Evolutionary conservation across 1,140 invertebrate species (phyloP), one percentile per base, ranked within the genome.

Genomic region (Aporrectodea caliginosa): DNA sequence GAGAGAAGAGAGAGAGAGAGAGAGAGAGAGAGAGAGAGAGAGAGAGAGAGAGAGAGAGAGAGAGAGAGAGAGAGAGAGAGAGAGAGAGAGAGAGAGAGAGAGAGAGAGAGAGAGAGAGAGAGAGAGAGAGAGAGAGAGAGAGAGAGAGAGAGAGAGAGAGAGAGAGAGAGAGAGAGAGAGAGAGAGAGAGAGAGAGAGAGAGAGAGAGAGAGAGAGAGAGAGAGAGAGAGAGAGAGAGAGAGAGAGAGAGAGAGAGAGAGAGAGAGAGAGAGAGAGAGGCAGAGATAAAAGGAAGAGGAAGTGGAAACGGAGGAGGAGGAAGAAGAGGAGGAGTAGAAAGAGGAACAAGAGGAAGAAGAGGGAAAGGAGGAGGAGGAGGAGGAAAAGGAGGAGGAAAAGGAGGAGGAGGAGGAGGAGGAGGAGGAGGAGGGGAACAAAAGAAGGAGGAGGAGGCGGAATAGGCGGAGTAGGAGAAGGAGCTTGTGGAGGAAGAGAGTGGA

Each of bases 151-250:
- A n/a, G n/a, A n/a, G n/a, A n/a, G n/a, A n/a, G n/a, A n/a, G n/a
- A n/a, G n/a, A n/a, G n/a, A n/a, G n/a, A n/a, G n/a, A n/a, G n/a
- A n/a, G n/a, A n/a, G n/a, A n/a, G n/a, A n/a, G n/a, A n/a, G n/a
- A n/a, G n/a, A 22, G 43, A 12, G 6, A 12, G 6, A 6, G 6
- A 58, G 43, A 6, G 43, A 6, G 22, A 12, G 6, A 6, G 43
- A 12, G 22, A 22, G 43, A 58, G 22, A 58, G 43, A 58, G 43
- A 58, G 43, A 58, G 43, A 58, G 43, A 58, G 43, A 58, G 43
- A 58, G 43, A 58, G 43, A 58, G 43, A 58, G 43, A 58, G 43
- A 58, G 43, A 58, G 43, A 58, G 43, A 58, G 43, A 58, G 43
- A 58, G 43, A 58, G 43, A 58, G 43, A 58, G 43, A 58, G 43